phyloP scores from a whole-genome alignment of 2,113 vertebrate genomes.

The Phocoena phocoena region DNA sequence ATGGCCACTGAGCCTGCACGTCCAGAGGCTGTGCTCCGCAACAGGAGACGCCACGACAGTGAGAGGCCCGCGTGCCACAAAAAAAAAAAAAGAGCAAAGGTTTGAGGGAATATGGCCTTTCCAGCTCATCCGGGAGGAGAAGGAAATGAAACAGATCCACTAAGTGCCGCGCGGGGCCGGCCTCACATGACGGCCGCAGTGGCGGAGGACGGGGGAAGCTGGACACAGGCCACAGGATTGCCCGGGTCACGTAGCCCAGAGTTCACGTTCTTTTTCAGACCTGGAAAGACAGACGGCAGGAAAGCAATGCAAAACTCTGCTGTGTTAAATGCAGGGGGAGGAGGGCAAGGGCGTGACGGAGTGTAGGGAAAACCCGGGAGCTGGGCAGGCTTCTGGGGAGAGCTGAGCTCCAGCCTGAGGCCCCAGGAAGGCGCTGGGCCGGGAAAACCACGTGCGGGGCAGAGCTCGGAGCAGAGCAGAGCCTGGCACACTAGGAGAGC shows the following conservation, averaged over 20 bases:
- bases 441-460: rapidly evolving
- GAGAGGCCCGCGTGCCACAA: too few species aligned
- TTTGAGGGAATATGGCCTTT: too few species aligned
- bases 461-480: not conserved
- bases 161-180: too few species aligned
- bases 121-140: not conserved
- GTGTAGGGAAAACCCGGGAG: not conserved
- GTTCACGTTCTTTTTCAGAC: not conserved
- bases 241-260: too few species aligned
- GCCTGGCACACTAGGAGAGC: not conserved
- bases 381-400: rapidly evolving
- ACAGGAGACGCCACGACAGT: too few species aligned
- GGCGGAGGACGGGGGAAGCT: rapidly evolving
- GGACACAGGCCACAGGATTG: too few species aligned
- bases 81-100: not conserved
- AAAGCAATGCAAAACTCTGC: not conserved
- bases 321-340: not conserved
- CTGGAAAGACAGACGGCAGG: not conserved
- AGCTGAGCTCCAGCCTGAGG: not conserved
- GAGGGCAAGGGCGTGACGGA: not conserved
- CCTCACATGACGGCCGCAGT: not conserved
- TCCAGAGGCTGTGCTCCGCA: too few species aligned
- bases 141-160: not conserved
- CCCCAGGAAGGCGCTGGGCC: not conserved
- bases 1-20: rapidly evolving